Evolutionary conservation across 2,797 vertebrate species (phyloP), one percentile per base, ranked within the genome.

Genomic region (Peromyscus aztecus): DNA sequence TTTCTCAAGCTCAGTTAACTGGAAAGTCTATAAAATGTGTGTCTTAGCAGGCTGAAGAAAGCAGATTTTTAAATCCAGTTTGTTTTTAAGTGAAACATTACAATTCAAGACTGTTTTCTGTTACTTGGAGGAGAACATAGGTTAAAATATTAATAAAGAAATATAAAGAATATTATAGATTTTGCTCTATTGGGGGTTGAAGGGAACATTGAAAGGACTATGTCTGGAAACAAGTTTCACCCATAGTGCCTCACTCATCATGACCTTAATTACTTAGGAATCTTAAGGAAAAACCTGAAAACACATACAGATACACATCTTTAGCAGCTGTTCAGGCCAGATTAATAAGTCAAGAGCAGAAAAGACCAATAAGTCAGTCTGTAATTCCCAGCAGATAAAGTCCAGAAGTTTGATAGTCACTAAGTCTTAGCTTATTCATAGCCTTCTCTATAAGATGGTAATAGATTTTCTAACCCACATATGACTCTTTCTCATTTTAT

Each of bases 1-100:
- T 77, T 96, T 96, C 90, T 94, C 82, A 55, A 81, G 76, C 52
- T 84, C 59, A 90, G 83, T 92, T 95, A 96, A 87, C 78, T 81
- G 77, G 88, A 80, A 97, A 97, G 90, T 89, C 91, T 75, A 52
- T 91, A 63, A 95, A 96, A 96, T 94, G 40, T 91, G 75, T 89
- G 81, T 31, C 27, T 96, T 96, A 91, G 77, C 83, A 95, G 29
- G 43, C 69, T 94, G 29, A 92, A 76, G 81, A 65, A 93, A 91
- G 92, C 85, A 81, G 31, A 63, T 81, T 81, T 93, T 90, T 59
- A 61, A 77, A 89, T 95, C 65, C 77, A 43, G 31, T 83, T 96
- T 49, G 65, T n/a, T n/a, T 67, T 67, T 52, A 52, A 52, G 24
- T 49, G 6, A 23, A 67, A 69, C 23, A 49, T 85, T 85, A 52